Conservation (phyloP, 1,140 invertebrate species). For the Macrocentrus cingulum region DNA sequence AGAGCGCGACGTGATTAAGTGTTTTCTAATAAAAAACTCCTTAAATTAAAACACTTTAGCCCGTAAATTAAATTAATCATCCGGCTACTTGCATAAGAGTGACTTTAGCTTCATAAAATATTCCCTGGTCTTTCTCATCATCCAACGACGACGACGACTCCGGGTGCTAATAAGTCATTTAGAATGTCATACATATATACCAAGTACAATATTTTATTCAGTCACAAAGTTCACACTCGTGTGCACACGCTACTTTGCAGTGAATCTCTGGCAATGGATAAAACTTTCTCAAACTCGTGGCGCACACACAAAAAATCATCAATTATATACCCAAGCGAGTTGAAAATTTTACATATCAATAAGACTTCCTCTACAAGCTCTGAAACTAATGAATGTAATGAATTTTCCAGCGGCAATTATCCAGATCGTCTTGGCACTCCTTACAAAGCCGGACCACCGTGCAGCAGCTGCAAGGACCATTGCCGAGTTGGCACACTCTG, state of each 20-base stretch:
- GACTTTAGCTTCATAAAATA: no score
- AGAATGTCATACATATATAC: not conserved
- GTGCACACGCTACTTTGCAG: conserved; percentile 16
- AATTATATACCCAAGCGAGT: not conserved
- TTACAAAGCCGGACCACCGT: conserved; percentile 68
- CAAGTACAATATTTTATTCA: conserved; percentile 13
- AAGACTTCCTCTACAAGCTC: not conserved
- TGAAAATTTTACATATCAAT: not conserved
- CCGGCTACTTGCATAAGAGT: no score
- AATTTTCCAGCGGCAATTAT: conserved; percentile 68
- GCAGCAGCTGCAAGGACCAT: conserved; percentile 65
- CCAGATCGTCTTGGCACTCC: conserved; percentile 64
- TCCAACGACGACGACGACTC: no score
- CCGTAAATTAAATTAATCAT: no score
- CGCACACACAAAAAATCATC: not conserved
- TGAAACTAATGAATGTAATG: no score
- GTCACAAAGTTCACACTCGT: not conserved
- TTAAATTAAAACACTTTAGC: no score
- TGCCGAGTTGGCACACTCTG: conserved; percentile 70
- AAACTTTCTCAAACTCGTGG: conserved; percentile 13
- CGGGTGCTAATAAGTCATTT: not conserved
- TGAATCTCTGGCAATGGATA: conserved; percentile 15
- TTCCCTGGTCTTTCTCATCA: no score
- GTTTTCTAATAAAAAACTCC: no score
- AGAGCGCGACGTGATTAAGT: no score